A percentile compares a stretch with the other conserved stretches of the same genome.
Conservation (phyloP, 2,888 invertebrate genomes). For the Pandemis heparana region DNA sequence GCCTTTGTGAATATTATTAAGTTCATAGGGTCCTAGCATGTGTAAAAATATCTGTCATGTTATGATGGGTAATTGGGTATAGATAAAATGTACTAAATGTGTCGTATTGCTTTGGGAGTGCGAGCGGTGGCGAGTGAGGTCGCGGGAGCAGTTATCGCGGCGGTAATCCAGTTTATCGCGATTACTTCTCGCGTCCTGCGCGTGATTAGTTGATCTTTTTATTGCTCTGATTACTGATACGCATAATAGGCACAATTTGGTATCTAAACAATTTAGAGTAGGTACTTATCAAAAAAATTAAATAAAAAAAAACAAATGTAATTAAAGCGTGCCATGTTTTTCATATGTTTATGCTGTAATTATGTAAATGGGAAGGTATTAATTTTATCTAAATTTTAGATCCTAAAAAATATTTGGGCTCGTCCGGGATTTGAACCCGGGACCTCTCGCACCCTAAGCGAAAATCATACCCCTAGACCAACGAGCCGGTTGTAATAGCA, state of each 20-base stretch:
- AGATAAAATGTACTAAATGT: no score
- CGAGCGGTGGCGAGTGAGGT: not conserved
- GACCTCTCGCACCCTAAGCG: conserved; percentile 86
- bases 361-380: no score
- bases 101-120: not conserved
- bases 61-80: no score
- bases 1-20: no score
- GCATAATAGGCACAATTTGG: not conserved
- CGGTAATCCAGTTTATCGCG: not conserved
- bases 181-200: not conserved
- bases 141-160: not conserved
- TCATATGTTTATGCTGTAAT: no score
- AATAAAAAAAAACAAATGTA: not conserved
- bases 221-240: conserved; percentile 5
- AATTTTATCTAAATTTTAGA: not conserved
- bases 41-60: no score
- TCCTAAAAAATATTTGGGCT: conserved; percentile 63
- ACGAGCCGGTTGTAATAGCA: conserved; percentile 69
- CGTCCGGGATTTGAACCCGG: conserved; percentile 87
- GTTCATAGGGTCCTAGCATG: no score
- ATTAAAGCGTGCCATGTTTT: no score
- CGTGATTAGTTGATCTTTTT: not conserved
- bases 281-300: not conserved
- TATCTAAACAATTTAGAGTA: not conserved
- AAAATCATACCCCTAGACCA: conserved; percentile 87